These are phyloP conservation scores for Emydoidea blandingii DNA, from an alignment of 2,797 vertebrate species.

Conservation along the genomic window DNA sequence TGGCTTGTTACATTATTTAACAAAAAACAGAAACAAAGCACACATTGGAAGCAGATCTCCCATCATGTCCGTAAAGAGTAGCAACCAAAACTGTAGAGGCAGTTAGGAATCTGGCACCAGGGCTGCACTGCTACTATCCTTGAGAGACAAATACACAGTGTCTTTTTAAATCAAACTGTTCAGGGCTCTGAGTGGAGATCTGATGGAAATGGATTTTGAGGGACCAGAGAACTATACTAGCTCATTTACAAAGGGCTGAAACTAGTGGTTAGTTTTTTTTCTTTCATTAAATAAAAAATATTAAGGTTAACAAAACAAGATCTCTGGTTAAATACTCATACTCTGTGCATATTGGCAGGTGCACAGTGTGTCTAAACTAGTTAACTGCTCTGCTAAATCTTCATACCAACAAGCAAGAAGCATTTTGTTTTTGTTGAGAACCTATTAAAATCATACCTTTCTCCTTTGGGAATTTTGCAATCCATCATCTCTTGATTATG, in stretches of 20 bases:
- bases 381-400: constrained; percentile 5
- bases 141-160: not conserved
- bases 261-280: not conserved
- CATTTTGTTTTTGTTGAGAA: constrained; percentile 21
- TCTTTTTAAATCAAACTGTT: constrained; percentile 50
- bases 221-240: constrained; percentile 52
- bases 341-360: not conserved
- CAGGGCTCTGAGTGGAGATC: constrained; percentile 60
- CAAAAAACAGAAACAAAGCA: not conserved
- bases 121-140: constrained; percentile 31
- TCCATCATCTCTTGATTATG: not conserved
- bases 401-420: not conserved
- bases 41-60: constrained; percentile 19
- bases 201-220: constrained; percentile 39
- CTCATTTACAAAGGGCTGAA: constrained; percentile 50
- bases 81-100: not conserved
- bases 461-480: not conserved
- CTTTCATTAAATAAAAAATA: constrained; percentile 21
- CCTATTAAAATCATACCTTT: constrained; percentile 43
- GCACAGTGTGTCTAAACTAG: not conserved
- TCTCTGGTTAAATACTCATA: constrained; percentile 38
- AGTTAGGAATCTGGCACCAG: not conserved
- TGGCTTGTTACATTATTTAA: not conserved
- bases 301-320: constrained; percentile 40
- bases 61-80: not conserved